Base-by-base conservation (phyloP, 1,140 invertebrate species). In the Euwallacea similis region DNA sequence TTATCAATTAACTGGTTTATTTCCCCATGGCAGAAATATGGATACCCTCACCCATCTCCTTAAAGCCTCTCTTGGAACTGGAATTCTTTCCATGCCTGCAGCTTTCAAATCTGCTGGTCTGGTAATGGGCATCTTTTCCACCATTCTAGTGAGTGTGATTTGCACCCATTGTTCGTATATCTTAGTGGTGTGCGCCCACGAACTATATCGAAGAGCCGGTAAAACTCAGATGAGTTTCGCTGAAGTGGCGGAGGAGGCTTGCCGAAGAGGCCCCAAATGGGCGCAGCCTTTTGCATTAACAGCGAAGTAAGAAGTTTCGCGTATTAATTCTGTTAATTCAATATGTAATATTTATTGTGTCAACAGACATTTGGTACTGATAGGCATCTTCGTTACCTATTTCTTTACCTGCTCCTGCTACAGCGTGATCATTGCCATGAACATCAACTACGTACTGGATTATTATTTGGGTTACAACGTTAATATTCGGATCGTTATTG, bases 131-230 rank as follows among this genome's bases (percentile, higher is more conserved):
- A 86, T 93, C 61, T 83, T 94, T 73, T 87, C 88, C 46, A 93
- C 93, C 1, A 86, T 94, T n/a, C 78, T 93, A 9, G 91, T 93
- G 0, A 91, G 91, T 9, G 82, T 93, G 21, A 84, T 95, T 54
- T 95, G 93, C 86, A 94, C 93, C 7, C 92, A 95, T 83, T 94
- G 93, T 83, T 87, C 92, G 70, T 93, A 94, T 80, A 86, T 95
- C 76, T 83, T 95, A 78, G 91, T 94, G 3, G 91, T 92, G 86
- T 93, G 91, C 78, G 90, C 91, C 10, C 92, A 94, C 79, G 86
- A 89, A 53, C 81, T 94, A 60, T 93, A 93, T 76, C 86, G 87
- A 74, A 90, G 87, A 78, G 88, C 88, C 3, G 85, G 84, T 70
- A 88, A 84, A 75, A 86, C 89, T 0, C 77, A 86, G 54, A 92